Percentiles rank a stretch among this genome's conserved stretches.
phyloP scores from a whole-genome alignment of 1,140 invertebrate genomes.

The Leptinotarsa lineolata region DNA sequence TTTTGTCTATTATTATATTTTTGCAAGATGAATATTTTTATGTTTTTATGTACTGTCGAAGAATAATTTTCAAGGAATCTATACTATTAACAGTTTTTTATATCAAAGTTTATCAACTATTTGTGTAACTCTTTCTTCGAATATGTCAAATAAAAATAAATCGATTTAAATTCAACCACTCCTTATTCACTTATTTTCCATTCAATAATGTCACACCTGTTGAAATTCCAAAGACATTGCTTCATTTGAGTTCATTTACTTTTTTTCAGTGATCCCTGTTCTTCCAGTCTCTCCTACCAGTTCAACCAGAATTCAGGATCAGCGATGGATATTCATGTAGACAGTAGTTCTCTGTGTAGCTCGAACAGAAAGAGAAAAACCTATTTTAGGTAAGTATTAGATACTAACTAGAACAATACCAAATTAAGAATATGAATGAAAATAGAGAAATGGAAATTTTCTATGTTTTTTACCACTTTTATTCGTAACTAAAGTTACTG shows the following conservation, averaged over 20 bases:
- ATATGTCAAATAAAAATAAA: background rate
- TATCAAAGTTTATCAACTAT: no score
- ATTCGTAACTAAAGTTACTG: no score
- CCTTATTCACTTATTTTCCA: background rate
- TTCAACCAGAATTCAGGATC: conserved; percentile 34
- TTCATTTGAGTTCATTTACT: background rate
- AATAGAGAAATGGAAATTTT: no score
- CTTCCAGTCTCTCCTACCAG: conserved; percentile 37
- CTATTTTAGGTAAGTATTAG: conserved; percentile 48
- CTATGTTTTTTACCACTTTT: no score
- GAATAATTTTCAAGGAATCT: no score
- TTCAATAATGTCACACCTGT: background rate
- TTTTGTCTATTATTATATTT: no score
- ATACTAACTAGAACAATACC: no score
- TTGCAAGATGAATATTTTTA: no score
- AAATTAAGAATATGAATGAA: no score
- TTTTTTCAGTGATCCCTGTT: conserved; percentile 55
- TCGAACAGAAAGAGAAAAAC: conserved; percentile 50
- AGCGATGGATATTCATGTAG: conserved; percentile 17
- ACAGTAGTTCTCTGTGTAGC: conserved; percentile 21
- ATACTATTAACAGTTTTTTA: no score
- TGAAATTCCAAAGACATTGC: background rate
- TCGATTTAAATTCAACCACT: background rate
- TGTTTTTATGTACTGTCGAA: no score
- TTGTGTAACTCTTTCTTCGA: background rate